phyloP scores from a whole-genome alignment of 2,888 invertebrate species.

The Ceriagrion tenellum region DNA sequence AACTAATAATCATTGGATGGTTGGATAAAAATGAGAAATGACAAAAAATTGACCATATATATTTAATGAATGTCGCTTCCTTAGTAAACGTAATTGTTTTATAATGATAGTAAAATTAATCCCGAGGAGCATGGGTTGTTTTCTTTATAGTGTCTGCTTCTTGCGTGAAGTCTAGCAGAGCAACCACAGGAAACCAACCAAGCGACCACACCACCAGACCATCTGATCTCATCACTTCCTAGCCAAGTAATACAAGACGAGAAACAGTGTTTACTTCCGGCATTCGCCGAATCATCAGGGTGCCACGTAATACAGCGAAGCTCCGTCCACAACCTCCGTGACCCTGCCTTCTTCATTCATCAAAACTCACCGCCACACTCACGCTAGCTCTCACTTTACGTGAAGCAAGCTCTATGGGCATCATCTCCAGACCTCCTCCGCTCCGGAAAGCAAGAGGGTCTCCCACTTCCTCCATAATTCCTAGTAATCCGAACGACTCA shows the following conservation, averaged over 20 bases:
- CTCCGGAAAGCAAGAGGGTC: background rate
- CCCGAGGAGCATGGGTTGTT: too few species aligned
- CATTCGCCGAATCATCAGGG: background rate
- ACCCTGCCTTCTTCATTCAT: background rate
- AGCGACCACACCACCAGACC: background rate
- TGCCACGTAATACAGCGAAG: background rate
- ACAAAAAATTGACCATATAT: too few species aligned
- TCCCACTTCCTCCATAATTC: conserved; percentile 20
- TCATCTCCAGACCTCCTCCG: background rate
- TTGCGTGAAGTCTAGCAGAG: background rate
- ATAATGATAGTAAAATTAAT: too few species aligned
- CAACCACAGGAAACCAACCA: background rate
- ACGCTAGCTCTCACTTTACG: background rate
- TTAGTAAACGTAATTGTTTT: too few species aligned
- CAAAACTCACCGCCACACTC: background rate
- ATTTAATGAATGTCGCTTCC: too few species aligned
- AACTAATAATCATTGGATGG: too few species aligned
- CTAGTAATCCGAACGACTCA: conserved; percentile 37
- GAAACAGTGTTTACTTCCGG: background rate
- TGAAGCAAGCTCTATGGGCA: background rate
- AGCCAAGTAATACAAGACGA: background rate
- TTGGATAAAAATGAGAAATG: too few species aligned
- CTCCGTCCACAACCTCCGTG: background rate
- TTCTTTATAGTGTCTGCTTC: too few species aligned
- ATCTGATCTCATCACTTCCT: background rate